phyloP scores from a whole-genome alignment of 2,888 invertebrate genomes.

The Lamellibrachia columna region DNA sequence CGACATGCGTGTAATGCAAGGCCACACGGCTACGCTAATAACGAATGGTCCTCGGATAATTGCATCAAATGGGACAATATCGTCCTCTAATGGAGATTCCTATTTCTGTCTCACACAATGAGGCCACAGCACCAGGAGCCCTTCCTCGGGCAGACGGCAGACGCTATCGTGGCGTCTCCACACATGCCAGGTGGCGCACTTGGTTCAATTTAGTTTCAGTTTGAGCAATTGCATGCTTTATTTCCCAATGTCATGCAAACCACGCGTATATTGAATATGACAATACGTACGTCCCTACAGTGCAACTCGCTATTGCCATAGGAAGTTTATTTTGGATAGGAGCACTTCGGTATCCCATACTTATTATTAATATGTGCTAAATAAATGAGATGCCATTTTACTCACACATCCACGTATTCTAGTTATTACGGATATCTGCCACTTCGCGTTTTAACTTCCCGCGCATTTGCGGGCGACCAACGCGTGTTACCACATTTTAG shows the following conservation, averaged over 20 bases:
- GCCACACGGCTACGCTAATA: not conserved
- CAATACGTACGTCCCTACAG: not conserved
- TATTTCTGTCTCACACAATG: not conserved
- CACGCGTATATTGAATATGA: not conserved
- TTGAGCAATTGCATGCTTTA: not conserved
- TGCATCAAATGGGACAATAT: conserved; percentile 12
- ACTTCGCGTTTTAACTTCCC: too few species aligned
- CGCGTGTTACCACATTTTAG: too few species aligned
- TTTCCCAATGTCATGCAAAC: not conserved
- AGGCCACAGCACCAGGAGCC: not conserved
- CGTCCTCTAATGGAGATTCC: conserved; percentile 6
- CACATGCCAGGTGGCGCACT: not conserved
- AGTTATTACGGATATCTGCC: too few species aligned
- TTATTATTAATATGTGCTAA: too few species aligned
- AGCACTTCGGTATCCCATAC: too few species aligned
- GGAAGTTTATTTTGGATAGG: too few species aligned
- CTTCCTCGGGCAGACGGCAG: not conserved
- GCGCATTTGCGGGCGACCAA: too few species aligned
- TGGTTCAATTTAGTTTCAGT: not conserved
- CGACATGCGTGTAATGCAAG: not conserved
- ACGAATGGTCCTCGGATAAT: not conserved
- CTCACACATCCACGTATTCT: too few species aligned
- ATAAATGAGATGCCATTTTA: too few species aligned
- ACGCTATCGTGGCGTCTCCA: not conserved
- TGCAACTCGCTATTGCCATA: too few species aligned